Conservation (phyloP, 30 jellyfish, hydroid and myxozoan species). For the Hydractinia echinata region DNA sequence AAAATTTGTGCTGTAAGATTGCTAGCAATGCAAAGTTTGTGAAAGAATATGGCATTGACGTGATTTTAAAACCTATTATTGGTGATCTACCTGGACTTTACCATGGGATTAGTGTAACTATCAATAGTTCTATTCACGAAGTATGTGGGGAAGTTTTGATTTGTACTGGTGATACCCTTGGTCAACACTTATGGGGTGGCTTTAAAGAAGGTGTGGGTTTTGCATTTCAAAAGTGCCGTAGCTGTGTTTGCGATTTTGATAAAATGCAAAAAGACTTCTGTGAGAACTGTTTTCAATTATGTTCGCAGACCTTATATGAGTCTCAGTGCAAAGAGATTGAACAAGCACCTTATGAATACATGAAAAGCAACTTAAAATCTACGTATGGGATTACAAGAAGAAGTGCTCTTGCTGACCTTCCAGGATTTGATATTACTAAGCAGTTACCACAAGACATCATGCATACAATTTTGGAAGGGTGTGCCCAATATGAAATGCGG, state of each 20-base stretch:
- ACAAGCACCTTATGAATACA: constrained; percentile 22
- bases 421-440: constrained; percentile 32
- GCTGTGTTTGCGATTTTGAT: constrained; percentile 33
- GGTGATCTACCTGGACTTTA: constrained; percentile 22
- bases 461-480: constrained; percentile 46
- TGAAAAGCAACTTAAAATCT: constrained; percentile 18
- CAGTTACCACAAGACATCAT: constrained; percentile 49
- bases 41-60: constrained; percentile 25
- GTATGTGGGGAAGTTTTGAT: constrained; percentile 37
- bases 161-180: constrained; percentile 46
- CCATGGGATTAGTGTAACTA: not conserved
- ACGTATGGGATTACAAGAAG: constrained; percentile 29
- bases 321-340: constrained; percentile 29
- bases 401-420: constrained; percentile 25
- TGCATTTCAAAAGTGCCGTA: constrained; percentile 49
- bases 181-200: constrained; percentile 53
- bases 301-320: constrained; percentile 13
- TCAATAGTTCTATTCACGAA: not conserved
- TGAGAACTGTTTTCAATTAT: constrained; percentile 12
- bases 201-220: constrained; percentile 49
- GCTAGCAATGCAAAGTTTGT: constrained; percentile 38
- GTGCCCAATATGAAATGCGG: constrained; percentile 32
- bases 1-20: constrained; percentile 40
- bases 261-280: constrained; percentile 26
- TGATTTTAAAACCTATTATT: constrained; percentile 28